Evolutionary conservation across 2,888 invertebrate genomes (phyloP).

Genomic region (Minunthozetes semirufus): DNA sequence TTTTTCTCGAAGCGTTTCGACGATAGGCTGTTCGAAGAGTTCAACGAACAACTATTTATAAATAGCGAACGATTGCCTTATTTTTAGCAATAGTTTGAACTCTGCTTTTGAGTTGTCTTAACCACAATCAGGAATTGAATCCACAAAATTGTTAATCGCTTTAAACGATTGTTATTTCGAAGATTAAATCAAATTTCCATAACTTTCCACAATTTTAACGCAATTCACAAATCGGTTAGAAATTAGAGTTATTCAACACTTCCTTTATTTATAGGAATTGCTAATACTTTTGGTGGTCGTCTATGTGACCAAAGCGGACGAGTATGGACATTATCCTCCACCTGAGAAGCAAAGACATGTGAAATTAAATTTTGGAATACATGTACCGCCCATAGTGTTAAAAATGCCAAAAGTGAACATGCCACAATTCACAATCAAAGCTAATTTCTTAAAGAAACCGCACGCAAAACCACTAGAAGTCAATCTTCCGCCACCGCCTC

Average conservation of each 20-base stretch:
- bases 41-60: slow-evolving; percentile 27
- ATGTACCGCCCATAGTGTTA: slow-evolving; percentile 35
- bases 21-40: not conserved
- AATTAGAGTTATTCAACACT: not conserved
- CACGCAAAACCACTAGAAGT: slow-evolving; percentile 34
- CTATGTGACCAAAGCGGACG: not conserved
- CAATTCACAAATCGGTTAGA: not conserved
- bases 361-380: slow-evolving; percentile 30
- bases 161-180: not conserved
- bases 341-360: slow-evolving; percentile 18
- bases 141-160: not conserved
- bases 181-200: too few species aligned
- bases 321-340: not conserved
- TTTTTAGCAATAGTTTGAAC: slow-evolving; percentile 1
- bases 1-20: not conserved
- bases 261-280: not conserved
- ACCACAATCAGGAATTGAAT: not conserved
- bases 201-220: too few species aligned
- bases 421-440: slow-evolving; percentile 35
- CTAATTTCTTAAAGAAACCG: slow-evolving; percentile 33
- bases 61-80: slow-evolving; percentile 13
- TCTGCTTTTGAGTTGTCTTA: slow-evolving; percentile 2
- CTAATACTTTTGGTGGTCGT: not conserved
- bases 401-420: slow-evolving; percentile 33
- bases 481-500: slow-evolving; percentile 33